A percentile compares a stretch with the other conserved stretches of the same genome.
Evolutionary conservation across 2,113 vertebrate genomes (phyloP).

Genomic region (Heterotis niloticus): DNA sequence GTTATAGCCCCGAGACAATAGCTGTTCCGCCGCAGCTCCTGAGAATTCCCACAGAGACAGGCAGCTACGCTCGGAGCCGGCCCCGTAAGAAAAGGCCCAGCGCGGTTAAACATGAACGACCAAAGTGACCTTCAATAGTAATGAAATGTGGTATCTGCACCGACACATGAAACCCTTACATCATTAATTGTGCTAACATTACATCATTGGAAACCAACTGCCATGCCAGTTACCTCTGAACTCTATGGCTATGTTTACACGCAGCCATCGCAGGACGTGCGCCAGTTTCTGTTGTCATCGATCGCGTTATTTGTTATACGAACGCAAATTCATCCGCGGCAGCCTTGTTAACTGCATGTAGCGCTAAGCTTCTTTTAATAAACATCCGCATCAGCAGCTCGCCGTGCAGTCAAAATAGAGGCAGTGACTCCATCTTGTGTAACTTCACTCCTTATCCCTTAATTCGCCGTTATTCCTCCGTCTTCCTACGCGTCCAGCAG

Average conservation of each 20-base stretch:
- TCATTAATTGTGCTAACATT: slow-evolving; percentile 65
- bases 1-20: too few species aligned
- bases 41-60: too few species aligned
- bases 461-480: slow-evolving; percentile 43
- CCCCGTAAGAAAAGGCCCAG: slow-evolving; percentile 5
- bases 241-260: slow-evolving; percentile 61
- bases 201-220: slow-evolving; percentile 45
- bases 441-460: slow-evolving; percentile 34
- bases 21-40: too few species aligned
- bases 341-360: slow-evolving; percentile 1
- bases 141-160: slow-evolving; percentile 58
- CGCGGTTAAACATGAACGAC: slow-evolving; percentile 49
- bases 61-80: too few species aligned
- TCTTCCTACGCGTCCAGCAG: slow-evolving; percentile 41
- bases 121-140: slow-evolving; percentile 47
- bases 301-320: slow-evolving; percentile 49
- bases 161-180: slow-evolving; percentile 61
- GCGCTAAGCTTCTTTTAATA: slow-evolving; percentile 46
- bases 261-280: slow-evolving; percentile 55
- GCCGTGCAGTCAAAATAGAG: slow-evolving; percentile 27
- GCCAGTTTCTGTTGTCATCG: slow-evolving; percentile 45
- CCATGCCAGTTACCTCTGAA: slow-evolving; percentile 57
- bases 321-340: slow-evolving; percentile 38
- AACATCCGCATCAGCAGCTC: slow-evolving; percentile 42
- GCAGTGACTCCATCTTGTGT: slow-evolving; percentile 22